Conservation (phyloP, 2,888 invertebrate genomes). For the Tiliacea aurago region DNA sequence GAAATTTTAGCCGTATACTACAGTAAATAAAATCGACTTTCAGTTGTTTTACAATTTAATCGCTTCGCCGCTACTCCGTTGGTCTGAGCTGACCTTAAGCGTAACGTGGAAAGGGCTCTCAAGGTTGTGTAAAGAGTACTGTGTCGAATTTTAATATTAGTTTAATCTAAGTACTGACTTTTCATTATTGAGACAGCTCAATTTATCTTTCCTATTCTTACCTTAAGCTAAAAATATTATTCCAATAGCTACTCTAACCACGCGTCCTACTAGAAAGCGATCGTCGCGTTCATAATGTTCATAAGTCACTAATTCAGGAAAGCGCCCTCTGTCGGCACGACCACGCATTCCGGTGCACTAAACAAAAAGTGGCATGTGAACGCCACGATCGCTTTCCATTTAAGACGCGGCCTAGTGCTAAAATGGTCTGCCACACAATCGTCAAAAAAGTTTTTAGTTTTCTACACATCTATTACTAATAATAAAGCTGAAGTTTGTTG, state of each 20-base stretch:
- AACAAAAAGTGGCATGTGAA: neutral
- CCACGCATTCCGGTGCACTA: neutral
- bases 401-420: conserved; percentile 21
- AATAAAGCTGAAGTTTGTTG: too few relatives aligned
- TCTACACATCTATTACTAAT: neutral
- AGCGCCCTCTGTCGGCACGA: neutral
- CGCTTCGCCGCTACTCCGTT: too few relatives aligned
- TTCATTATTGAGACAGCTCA: conserved; percentile 51
- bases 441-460: conserved; percentile 8
- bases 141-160: conserved; percentile 56
- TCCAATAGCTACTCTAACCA: conserved; percentile 48
- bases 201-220: conserved; percentile 59
- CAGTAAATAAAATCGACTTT: too few relatives aligned
- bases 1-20: too few relatives aligned
- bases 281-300: neutral
- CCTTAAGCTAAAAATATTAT: conserved; percentile 61
- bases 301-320: neutral
- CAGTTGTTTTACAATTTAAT: too few relatives aligned
- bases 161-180: conserved; percentile 55
- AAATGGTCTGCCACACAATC: conserved; percentile 31
- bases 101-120: conserved; percentile 50
- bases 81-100: neutral
- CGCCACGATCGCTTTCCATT: neutral
- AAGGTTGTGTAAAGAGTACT: conserved; percentile 63
- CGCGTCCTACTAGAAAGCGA: neutral